A percentile compares a stretch with the other conserved stretches of the same genome.
These are phyloP conservation scores for Halocynthia aurantium DNA, from an alignment of 23 tunicate genomes.

Conservation along the genomic window DNA sequence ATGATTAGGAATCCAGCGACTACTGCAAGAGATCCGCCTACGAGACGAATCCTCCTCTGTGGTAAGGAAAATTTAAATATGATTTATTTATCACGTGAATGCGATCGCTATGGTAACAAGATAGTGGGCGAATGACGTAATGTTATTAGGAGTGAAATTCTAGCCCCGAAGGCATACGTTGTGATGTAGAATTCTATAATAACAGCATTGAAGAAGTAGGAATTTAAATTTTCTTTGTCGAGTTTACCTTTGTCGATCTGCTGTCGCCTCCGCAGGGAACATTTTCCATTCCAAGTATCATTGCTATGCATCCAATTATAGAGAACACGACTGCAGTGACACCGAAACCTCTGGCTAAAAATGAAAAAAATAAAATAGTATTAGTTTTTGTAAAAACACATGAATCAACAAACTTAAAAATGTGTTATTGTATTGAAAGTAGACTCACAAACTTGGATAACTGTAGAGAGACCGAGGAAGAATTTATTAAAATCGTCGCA, in stretches of 20 bases:
- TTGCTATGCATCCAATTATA: conserved; percentile 21
- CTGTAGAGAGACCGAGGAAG: conserved; percentile 51
- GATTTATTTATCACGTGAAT: too few relatives aligned
- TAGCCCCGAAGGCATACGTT: not conserved
- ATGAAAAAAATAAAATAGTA: not conserved
- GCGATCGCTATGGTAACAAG: too few relatives aligned
- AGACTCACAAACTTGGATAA: conserved; percentile 56
- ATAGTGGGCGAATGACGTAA: not conserved
- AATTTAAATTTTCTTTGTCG: not conserved
- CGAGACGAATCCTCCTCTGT: conserved; percentile 65
- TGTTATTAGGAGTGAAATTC: not conserved
- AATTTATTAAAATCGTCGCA: conserved; percentile 80
- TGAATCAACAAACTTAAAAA: too few relatives aligned
- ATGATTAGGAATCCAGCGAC: conserved; percentile 45
- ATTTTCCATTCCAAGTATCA: conserved; percentile 64
- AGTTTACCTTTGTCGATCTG: conserved; percentile 35
- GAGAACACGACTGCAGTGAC: conserved; percentile 50
- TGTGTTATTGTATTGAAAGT: not conserved
- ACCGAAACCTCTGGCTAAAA: conserved; percentile 71
- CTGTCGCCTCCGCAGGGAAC: conserved; percentile 68
- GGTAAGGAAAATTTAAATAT: not conserved
- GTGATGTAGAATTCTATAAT: not conserved
- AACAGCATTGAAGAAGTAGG: not conserved
- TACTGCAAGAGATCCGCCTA: conserved; percentile 33
- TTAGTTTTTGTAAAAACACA: not conserved